These are phyloP conservation scores for Neocrepidodera transversa DNA, from an alignment of 2,888 invertebrate species.

Conservation along the genomic window DNA sequence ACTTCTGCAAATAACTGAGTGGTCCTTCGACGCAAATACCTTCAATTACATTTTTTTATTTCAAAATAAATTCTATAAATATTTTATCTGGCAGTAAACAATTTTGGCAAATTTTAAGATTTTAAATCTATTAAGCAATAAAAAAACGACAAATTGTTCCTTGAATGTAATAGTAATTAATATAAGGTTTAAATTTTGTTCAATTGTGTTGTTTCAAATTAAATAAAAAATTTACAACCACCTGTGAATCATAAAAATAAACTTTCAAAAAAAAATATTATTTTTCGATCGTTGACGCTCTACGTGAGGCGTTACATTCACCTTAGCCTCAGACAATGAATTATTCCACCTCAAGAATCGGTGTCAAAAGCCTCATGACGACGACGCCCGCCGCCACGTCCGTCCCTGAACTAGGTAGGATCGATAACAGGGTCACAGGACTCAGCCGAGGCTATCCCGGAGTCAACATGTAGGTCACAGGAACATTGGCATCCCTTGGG, in stretches of 20 bases:
- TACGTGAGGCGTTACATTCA: neutral
- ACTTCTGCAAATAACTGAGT: too few relatives aligned
- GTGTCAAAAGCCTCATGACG: constrained; percentile 12
- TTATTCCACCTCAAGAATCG: constrained; percentile 10
- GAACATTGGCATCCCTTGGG: constrained; percentile 13
- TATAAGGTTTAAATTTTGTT: too few relatives aligned
- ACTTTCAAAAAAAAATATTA: neutral
- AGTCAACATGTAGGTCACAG: constrained; percentile 47
- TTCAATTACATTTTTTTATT: too few relatives aligned
- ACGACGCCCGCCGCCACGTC: constrained; percentile 5
- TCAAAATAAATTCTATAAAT: too few relatives aligned
- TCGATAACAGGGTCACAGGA: constrained; percentile 55
- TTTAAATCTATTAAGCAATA: too few relatives aligned
- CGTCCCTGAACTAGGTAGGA: constrained; percentile 38
- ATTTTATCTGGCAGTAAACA: too few relatives aligned
- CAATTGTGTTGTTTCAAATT: too few relatives aligned
- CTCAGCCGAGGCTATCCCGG: constrained; percentile 46
- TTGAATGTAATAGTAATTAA: too few relatives aligned
- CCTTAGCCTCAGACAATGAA: constrained; percentile 8
- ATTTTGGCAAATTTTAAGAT: too few relatives aligned
- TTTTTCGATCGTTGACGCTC: neutral
- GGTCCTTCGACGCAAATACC: too few relatives aligned
- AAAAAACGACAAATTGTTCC: too few relatives aligned
- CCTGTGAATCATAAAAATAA: neutral
- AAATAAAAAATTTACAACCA: constrained; percentile 1